Conservation (phyloP, 2,888 invertebrate genomes). For the Furcula furcula region DNA sequence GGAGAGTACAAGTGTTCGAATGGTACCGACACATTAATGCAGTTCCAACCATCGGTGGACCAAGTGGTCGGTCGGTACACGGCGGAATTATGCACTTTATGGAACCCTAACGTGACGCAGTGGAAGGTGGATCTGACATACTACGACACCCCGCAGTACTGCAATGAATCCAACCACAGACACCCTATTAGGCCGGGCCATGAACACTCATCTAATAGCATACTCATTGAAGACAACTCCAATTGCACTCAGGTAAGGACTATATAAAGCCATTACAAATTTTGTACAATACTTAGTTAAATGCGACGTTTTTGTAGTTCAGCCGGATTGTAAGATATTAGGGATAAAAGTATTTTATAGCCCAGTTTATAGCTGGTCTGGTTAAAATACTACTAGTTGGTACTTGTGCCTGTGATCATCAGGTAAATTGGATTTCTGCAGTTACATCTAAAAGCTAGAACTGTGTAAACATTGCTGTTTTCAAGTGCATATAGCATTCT, state of each 20-base stretch:
- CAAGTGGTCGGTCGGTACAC: constrained; percentile 46
- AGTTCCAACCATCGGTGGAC: constrained; percentile 33
- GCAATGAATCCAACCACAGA: constrained; percentile 1
- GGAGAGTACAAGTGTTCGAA: constrained; percentile 37
- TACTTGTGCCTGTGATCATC: too few relatives aligned
- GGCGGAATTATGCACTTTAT: constrained; percentile 42
- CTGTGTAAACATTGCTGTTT: too few relatives aligned
- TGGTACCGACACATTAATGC: constrained; percentile 13
- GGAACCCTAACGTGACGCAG: constrained; percentile 15
- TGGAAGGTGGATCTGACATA: constrained; percentile 37
- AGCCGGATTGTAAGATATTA: too few relatives aligned
- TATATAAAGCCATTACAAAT: too few relatives aligned
- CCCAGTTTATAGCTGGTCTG: too few relatives aligned
- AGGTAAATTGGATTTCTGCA: too few relatives aligned
- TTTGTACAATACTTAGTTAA: background rate
- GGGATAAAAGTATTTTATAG: too few relatives aligned
- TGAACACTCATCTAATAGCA: constrained; percentile 12
- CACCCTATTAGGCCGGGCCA: constrained; percentile 2
- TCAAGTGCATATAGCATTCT: too few relatives aligned
- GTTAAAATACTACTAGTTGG: too few relatives aligned
- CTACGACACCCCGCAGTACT: constrained; percentile 10
- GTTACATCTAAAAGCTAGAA: too few relatives aligned
- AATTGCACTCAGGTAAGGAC: constrained; percentile 48
- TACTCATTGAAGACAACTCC: constrained; percentile 15
- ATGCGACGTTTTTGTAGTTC: too few relatives aligned